phyloP scores from a whole-genome alignment of 2,797 vertebrate genomes.

The Simalia tracyae region DNA sequence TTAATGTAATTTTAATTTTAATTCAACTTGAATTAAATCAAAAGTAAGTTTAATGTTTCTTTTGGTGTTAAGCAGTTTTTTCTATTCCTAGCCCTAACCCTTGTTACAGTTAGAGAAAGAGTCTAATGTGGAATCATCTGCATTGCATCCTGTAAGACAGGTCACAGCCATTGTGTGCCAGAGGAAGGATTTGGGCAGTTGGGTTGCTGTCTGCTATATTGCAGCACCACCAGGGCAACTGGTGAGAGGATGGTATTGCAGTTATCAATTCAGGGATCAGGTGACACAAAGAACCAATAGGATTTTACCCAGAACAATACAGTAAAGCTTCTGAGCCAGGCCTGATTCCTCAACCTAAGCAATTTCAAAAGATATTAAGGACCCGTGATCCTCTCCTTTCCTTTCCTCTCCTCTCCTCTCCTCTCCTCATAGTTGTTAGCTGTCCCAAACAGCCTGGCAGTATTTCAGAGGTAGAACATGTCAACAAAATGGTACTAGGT shows the following conservation, averaged over 20 bases:
- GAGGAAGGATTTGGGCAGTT: background rate
- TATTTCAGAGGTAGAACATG: background rate
- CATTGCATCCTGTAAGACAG: background rate
- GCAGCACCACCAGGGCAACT: background rate
- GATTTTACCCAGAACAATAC: background rate
- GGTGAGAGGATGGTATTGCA: background rate
- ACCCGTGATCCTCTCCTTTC: background rate
- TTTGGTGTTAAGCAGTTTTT: background rate
- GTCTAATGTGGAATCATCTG: background rate
- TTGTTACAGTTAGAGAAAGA: constrained; percentile 15
- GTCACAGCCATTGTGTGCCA: background rate
- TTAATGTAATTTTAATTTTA: background rate
- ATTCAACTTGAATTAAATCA: background rate
- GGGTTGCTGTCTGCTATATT: background rate
- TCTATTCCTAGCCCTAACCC: background rate
- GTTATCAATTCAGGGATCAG: background rate
- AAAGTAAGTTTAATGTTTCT: background rate
- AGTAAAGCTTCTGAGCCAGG: background rate
- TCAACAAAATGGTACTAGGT: background rate
- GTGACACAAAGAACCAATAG: background rate
- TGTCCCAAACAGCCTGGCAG: background rate
- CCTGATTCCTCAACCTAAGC: background rate
- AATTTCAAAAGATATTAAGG: background rate
- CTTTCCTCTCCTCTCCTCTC: background rate
- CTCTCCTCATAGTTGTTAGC: background rate